Percentiles rank a stretch among this genome's conserved stretches.
Conservation (phyloP, 2,888 invertebrate species). For the Chalcosyrphus nemorum region DNA sequence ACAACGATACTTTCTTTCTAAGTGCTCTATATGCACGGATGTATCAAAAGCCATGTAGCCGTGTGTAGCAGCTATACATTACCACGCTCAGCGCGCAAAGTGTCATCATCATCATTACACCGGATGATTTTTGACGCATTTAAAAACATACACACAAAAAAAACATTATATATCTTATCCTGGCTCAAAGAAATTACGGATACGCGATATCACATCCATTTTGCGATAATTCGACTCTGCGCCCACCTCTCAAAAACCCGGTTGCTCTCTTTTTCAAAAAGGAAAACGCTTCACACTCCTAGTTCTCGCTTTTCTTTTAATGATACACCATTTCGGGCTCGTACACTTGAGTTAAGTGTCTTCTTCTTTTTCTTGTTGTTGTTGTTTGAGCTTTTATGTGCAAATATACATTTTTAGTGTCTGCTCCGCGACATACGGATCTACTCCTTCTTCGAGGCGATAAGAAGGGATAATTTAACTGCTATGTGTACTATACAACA, state of each 20-base stretch:
- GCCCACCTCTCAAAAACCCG: conserved; percentile 1
- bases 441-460: conserved; percentile 65
- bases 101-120: conserved; percentile 71
- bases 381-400: conserved; percentile 50
- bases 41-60: background rate
- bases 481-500: no score
- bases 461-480: conserved; percentile 69
- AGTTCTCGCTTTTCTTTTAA: conserved; percentile 71
- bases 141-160: conserved; percentile 52
- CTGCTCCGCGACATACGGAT: conserved; percentile 33
- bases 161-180: conserved; percentile 52
- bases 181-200: conserved; percentile 69
- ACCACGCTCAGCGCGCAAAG: conserved; percentile 38
- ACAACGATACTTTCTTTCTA: background rate
- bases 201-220: conserved; percentile 71
- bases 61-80: conserved; percentile 4
- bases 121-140: conserved; percentile 72
- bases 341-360: conserved; percentile 41
- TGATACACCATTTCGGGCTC: conserved; percentile 54
- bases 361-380: conserved; percentile 24
- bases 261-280: conserved; percentile 12
- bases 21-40: background rate
- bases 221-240: conserved; percentile 66
- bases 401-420: conserved; percentile 59
- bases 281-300: conserved; percentile 45